phyloP scores from a whole-genome alignment of 2,113 vertebrate genomes.

The human region GRCh38 chr3:81736001-81736500 shows the following conservation, averaged over 20 bases:
- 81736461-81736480: not conserved
- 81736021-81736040: not conserved
- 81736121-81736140: not conserved
- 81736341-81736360: conserved; percentile 27
- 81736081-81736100: not conserved
- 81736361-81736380: not conserved
- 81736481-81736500: not conserved
- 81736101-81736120: not conserved
- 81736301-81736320: not conserved
- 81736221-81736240: not conserved
- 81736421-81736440: not conserved
- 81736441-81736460: not conserved
- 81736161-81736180: not conserved
- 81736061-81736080: not conserved
- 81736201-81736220: not conserved
- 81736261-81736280: not conserved
- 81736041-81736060: not conserved
- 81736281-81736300: not conserved
- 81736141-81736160: not conserved
- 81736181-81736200: not conserved
- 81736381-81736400: not conserved
- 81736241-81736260: not conserved
- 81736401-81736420: not conserved
- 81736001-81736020: not conserved
- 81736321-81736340: not conserved